Conservation (phyloP, 2,888 invertebrate species). For the Stenolophus ochropezus region DNA sequence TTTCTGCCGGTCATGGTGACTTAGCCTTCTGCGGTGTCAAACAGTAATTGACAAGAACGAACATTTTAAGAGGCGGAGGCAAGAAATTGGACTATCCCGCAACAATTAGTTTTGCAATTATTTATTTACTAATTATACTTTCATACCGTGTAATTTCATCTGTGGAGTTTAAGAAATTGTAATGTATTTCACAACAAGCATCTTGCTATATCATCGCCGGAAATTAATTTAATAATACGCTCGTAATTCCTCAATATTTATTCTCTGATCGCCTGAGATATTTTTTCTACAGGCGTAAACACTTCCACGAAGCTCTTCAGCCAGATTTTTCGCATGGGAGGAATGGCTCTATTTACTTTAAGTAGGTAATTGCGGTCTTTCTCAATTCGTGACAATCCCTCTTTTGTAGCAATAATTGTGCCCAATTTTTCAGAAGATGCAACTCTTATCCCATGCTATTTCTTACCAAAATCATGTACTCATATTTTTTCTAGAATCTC, state of each 20-base stretch:
- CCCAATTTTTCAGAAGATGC: too few species aligned
- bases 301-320: background rate
- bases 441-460: background rate
- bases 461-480: background rate
- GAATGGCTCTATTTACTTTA: constrained; percentile 57
- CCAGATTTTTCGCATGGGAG: constrained; percentile 22
- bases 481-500: too few species aligned
- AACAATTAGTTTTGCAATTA: constrained; percentile 12
- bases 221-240: constrained; percentile 29
- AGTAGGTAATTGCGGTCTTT: constrained; percentile 54
- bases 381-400: constrained; percentile 28
- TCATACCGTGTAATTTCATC: background rate
- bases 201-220: constrained; percentile 18
- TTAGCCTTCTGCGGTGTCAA: constrained; percentile 50
- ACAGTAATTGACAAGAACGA: constrained; percentile 56
- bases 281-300: background rate
- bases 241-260: constrained; percentile 1
- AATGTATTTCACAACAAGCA: constrained; percentile 4
- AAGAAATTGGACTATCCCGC: constrained; percentile 4
- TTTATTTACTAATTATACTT: constrained; percentile 30
- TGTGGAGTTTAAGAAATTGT: constrained; percentile 2
- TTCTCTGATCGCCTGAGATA: background rate
- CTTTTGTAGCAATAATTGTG: constrained; percentile 8
- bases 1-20: constrained; percentile 57
- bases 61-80: constrained; percentile 47